Evolutionary conservation across 2,113 vertebrate species (phyloP), one percentile per base, ranked within the genome.

Genomic region (Lucifuga dentata): DNA sequence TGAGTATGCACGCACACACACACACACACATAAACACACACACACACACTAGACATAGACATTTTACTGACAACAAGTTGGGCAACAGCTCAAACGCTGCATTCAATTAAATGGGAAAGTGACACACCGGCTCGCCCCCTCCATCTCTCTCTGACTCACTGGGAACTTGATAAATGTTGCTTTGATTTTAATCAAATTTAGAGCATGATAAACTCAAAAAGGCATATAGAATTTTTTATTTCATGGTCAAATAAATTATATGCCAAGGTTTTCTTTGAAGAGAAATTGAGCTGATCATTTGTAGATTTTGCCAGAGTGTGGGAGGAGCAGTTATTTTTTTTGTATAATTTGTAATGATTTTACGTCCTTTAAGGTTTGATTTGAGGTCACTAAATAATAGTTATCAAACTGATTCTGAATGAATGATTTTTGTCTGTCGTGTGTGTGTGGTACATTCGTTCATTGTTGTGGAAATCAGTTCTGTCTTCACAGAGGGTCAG

Each of bases 61-160:
- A 5, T 66, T 81, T 81, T 77, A 49, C 57, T 58, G 56, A 85
- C 80, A 86, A 86, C 62, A 67, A 69, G 78, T 80, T 85, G 74
- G 70, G 75, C 60, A 87, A 86, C 52, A 76, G 53, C 44, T 87
- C 68, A 78, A 75, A 66, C 11, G 3, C 86, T 89, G 74, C 16
- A 39, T 62, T 75, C 57, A 85, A 84, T 85, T 84, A 83, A 62
- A 61, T 11, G 13, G 5, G 40, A 36, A 48, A 78, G 48, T 66
- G 73, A 83, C 58, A 72, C 46, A 58, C 26, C 50, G 9, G 32
- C 49, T 41, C 41, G 10, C 7, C 36, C 33, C 11, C 49, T 32
- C 1, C 2, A 2, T 26, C 35, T 73, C 46, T 40, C 29, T 57
- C 39, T 53, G 29, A 60, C 41, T 72, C 51, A 45, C 20, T 60